Percentiles rank a stretch among this genome's conserved stretches.
These are phyloP conservation scores for Pardalotus punctatus DNA, from an alignment of 2,113 vertebrate genomes.

Conservation along the genomic window DNA sequence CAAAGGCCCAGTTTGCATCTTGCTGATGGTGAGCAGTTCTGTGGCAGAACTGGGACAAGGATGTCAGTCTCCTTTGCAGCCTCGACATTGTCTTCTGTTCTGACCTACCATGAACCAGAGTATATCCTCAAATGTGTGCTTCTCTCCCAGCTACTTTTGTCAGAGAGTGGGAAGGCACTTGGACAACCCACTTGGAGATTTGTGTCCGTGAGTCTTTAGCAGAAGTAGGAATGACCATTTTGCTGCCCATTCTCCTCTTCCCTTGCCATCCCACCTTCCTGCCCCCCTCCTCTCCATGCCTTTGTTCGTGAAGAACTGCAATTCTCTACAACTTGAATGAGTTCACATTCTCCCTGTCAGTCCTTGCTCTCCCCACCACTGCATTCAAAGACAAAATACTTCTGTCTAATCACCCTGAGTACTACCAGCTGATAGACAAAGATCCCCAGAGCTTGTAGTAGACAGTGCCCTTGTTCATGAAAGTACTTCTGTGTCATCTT, in stretches of 20 bases:
- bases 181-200: background rate
- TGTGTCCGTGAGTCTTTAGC: background rate
- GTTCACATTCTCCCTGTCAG: background rate
- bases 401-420: background rate
- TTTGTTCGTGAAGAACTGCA: background rate
- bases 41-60: background rate
- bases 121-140: background rate
- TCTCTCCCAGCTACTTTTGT: background rate
- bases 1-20: background rate
- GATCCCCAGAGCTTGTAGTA: background rate
- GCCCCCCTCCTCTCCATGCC: background rate
- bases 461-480: conserved; percentile 13
- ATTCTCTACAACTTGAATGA: background rate
- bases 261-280: background rate
- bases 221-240: background rate
- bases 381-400: conserved; percentile 23
- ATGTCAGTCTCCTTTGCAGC: background rate
- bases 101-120: background rate
- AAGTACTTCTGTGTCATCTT: background rate
- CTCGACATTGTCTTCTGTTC: background rate
- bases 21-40: background rate
- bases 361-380: background rate
- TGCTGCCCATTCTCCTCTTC: background rate
- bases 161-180: background rate
- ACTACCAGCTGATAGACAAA: conserved; percentile 13